Conservation (phyloP, 2,888 invertebrate species). For the Orthosia cruda region DNA sequence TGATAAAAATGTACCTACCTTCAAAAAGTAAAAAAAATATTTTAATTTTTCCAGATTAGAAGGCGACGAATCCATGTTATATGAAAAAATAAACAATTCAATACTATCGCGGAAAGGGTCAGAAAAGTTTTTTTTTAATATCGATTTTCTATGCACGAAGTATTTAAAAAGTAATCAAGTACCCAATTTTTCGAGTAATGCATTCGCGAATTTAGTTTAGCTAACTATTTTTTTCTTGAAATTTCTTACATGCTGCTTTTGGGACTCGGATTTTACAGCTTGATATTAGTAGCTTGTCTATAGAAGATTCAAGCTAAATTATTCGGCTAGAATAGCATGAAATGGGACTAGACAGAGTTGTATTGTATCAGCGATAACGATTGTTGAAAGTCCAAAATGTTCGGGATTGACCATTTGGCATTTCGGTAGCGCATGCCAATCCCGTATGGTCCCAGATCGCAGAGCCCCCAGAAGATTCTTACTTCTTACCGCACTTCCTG, state of each 20-base stretch:
- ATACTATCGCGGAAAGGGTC: slow-evolving; percentile 51
- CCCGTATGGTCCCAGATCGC: no score
- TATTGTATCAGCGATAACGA: neutral
- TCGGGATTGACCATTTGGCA: no score
- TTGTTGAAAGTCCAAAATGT: no score
- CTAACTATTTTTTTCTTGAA: slow-evolving; percentile 16
- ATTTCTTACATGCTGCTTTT: slow-evolving; percentile 45
- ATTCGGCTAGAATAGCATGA: slow-evolving; percentile 8
- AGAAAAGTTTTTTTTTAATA: slow-evolving; percentile 37
- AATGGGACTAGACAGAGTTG: neutral
- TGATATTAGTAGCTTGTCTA: slow-evolving; percentile 35
- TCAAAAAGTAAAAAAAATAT: slow-evolving; percentile 19
- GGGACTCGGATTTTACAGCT: slow-evolving; percentile 14
- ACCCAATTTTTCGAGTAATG: slow-evolving; percentile 44
- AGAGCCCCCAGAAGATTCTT: no score
- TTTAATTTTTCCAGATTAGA: slow-evolving; percentile 63
- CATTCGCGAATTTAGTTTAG: slow-evolving; percentile 36
- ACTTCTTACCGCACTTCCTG: no score
- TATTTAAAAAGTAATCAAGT: slow-evolving; percentile 57
- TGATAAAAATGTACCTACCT: slow-evolving; percentile 9
- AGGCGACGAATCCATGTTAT: slow-evolving; percentile 61
- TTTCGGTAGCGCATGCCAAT: no score
- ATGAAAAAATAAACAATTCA: slow-evolving; percentile 43
- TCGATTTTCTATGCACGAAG: slow-evolving; percentile 43
- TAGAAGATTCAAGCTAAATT: slow-evolving; percentile 17